Percentiles rank a stretch among this genome's conserved stretches.
phyloP scores from a whole-genome alignment of 2,888 invertebrate species.

The Baronia brevicornis region DNA sequence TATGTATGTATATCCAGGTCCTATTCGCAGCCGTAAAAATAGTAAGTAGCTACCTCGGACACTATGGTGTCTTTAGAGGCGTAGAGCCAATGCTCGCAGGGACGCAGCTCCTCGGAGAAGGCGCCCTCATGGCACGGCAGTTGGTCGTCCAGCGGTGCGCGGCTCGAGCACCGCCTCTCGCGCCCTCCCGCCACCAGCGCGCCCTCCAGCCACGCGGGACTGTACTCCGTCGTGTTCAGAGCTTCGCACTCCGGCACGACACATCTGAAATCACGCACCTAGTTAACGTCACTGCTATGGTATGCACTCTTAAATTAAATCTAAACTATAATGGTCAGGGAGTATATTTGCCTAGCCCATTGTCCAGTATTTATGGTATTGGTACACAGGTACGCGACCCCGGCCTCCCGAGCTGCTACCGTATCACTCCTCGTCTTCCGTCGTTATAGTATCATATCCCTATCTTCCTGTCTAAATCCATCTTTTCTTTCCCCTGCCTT shows the following conservation, averaged over 20 bases:
- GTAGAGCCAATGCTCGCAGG: constrained; percentile 55
- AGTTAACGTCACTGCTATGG: background rate
- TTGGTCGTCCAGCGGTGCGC: constrained; percentile 26
- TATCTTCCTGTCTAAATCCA: no score
- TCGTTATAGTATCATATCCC: no score
- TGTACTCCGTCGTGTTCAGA: constrained; percentile 43
- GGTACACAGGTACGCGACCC: no score
- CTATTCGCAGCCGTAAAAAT: no score
- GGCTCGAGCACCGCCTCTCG: constrained; percentile 31
- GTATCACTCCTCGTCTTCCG: no score
- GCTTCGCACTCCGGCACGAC: constrained; percentile 59
- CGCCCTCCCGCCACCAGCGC: constrained; percentile 39
- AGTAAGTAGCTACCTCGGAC: constrained; percentile 48
- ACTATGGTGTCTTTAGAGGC: constrained; percentile 54
- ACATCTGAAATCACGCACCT: constrained; percentile 38
- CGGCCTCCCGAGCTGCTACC: no score
- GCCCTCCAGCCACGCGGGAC: constrained; percentile 40
- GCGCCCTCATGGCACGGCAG: constrained; percentile 30
- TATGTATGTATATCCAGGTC: no score
- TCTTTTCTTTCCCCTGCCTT: no score
- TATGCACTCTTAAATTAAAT: no score
- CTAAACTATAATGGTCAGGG: no score
- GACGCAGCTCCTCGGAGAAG: constrained; percentile 46
- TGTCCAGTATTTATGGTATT: no score
- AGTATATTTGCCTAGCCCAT: no score